Conservation (phyloP, 2,113 vertebrate genomes). For the Chlorodrepanis virens region DNA sequence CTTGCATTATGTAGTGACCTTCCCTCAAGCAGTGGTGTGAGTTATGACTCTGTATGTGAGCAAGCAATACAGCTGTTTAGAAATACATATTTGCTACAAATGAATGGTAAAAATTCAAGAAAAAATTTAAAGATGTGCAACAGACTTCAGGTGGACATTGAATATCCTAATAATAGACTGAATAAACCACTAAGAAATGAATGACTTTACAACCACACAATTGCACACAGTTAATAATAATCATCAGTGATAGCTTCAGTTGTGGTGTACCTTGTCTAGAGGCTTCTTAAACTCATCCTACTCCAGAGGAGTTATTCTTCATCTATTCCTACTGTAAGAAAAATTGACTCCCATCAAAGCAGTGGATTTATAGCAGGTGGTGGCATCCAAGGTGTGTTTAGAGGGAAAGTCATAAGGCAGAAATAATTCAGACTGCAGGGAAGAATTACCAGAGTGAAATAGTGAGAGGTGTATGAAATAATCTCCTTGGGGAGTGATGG, state of each 20-base stretch:
- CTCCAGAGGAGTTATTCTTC: not conserved
- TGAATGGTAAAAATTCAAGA: not conserved
- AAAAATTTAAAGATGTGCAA: not conserved
- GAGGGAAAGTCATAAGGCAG: not conserved
- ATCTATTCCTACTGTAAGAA: not conserved
- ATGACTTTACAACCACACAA: not conserved
- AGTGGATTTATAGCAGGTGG: not conserved
- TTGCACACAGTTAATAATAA: not conserved
- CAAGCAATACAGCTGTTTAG: not conserved
- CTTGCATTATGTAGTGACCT: not conserved
- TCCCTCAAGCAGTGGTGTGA: not conserved
- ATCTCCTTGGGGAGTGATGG: not conserved
- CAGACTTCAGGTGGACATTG: not conserved
- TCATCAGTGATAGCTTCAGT: not conserved
- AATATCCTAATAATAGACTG: not conserved
- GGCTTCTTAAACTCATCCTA: not conserved
- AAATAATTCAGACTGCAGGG: conserved; percentile 25
- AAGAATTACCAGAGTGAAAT: conserved; percentile 3
- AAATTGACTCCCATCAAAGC: not conserved
- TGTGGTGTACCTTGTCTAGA: not conserved
- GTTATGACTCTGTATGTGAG: not conserved
- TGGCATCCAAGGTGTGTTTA: not conserved
- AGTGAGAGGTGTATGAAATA: not conserved
- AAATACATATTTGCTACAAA: not conserved
- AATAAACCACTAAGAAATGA: not conserved